These are phyloP conservation scores for Anadara kagoshimensis DNA, from an alignment of 1,140 invertebrate genomes.

Conservation along the genomic window DNA sequence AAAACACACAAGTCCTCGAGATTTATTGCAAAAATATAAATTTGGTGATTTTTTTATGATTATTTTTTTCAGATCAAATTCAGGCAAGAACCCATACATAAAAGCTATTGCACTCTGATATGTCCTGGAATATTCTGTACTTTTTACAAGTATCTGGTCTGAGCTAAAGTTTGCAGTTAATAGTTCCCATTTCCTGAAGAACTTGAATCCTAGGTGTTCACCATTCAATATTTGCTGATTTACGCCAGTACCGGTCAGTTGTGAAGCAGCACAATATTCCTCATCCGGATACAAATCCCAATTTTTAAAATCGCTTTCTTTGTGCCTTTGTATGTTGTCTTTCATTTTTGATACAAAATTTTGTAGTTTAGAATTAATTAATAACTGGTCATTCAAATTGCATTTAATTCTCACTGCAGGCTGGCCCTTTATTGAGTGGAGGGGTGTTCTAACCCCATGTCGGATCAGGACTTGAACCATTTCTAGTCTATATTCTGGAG, in stretches of 20 bases:
- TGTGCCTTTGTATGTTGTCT: slow-evolving; percentile 34
- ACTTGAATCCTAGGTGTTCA: slow-evolving; percentile 81
- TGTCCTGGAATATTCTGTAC: slow-evolving; percentile 89
- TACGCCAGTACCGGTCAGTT: slow-evolving; percentile 83
- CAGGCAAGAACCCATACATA: slow-evolving; percentile 83
- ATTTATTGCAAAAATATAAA: slow-evolving; percentile 54
- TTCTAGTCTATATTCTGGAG: slow-evolving; percentile 82
- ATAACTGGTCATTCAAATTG: slow-evolving; percentile 72
- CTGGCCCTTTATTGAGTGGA: slow-evolving; percentile 85
- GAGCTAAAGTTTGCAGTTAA: slow-evolving; percentile 70
- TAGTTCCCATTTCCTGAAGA: slow-evolving; percentile 78
- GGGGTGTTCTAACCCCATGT: slow-evolving; percentile 90
- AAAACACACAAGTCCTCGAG: slow-evolving; percentile 78
- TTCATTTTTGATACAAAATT: slow-evolving; percentile 36
- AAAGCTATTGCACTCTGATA: slow-evolving; percentile 91
- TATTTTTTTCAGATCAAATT: slow-evolving; percentile 76
- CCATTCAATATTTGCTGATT: slow-evolving; percentile 87
- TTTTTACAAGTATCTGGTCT: slow-evolving; percentile 83
- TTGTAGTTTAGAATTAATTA: slow-evolving; percentile 48
- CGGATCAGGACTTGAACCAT: slow-evolving; percentile 87
- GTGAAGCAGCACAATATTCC: slow-evolving; percentile 80
- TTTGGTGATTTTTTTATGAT: slow-evolving; percentile 71
- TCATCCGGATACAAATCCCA: slow-evolving; percentile 83
- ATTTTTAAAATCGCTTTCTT: slow-evolving; percentile 85
- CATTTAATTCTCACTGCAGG: slow-evolving; percentile 82